phyloP scores from a whole-genome alignment of 23 tunicate species.

The Styela clava region DNA sequence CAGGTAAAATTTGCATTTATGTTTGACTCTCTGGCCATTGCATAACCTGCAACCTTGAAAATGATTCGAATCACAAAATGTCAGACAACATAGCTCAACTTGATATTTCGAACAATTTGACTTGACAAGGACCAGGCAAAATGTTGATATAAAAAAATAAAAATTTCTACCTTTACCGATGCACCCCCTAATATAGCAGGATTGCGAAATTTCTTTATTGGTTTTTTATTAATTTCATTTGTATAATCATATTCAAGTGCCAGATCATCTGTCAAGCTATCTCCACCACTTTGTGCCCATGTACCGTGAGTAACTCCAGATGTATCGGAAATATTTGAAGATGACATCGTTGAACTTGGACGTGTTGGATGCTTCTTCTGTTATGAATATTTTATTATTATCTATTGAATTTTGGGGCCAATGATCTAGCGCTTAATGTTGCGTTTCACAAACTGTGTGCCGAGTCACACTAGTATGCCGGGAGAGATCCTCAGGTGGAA shows the following conservation, averaged over 20 bases:
- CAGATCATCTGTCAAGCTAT: not conserved
- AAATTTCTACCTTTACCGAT: not conserved
- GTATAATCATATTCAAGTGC: not conserved
- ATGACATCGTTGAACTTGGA: slow-evolving; percentile 18
- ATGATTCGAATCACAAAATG: no score
- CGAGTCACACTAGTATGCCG: no score
- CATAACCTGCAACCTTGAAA: no score
- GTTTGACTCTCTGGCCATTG: no score
- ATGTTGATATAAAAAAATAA: no score
- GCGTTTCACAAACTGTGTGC: no score
- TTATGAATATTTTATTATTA: not conserved
- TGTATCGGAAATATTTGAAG: slow-evolving; percentile 18
- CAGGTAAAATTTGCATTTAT: no score
- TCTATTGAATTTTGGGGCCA: not conserved
- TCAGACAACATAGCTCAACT: no score
- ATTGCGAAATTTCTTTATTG: not conserved
- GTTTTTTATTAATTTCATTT: not conserved
- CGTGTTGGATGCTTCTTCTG: slow-evolving; percentile 23
- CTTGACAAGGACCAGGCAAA: no score
- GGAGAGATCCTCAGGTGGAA: no score
- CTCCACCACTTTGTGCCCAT: not conserved
- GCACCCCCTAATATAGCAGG: slow-evolving; percentile 21
- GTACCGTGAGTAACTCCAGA: slow-evolving; percentile 18
- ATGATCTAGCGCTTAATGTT: no score
- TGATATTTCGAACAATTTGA: no score